Conservation (phyloP, 1,140 invertebrate genomes). For the Cotesia typhae region DNA sequence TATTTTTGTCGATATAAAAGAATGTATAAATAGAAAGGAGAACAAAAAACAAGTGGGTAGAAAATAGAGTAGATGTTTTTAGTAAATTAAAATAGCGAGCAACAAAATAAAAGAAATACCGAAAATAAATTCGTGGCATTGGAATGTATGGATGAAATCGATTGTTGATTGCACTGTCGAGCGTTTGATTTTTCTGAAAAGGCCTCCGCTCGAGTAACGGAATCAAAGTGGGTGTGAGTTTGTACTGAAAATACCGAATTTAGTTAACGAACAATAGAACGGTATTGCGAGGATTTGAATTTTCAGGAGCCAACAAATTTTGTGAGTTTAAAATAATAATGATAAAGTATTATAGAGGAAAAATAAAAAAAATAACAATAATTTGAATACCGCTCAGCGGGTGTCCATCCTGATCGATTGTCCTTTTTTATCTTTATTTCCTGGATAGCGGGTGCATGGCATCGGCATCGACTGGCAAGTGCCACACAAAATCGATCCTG, state of each 20-base stretch:
- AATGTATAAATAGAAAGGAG: too few relatives aligned
- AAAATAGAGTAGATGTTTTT: conserved; percentile 2
- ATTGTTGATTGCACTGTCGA: conserved; percentile 10
- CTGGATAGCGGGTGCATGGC: conserved; percentile 6
- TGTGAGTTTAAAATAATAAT: background rate
- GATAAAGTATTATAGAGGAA: background rate
- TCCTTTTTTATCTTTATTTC: conserved; percentile 18
- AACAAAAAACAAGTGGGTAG: background rate
- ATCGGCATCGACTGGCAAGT: conserved; percentile 34
- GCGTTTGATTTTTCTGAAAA: background rate
- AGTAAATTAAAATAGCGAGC: background rate
- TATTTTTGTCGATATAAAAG: too few relatives aligned
- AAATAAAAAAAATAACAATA: background rate
- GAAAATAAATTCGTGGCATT: conserved; percentile 17
- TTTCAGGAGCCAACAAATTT: conserved; percentile 14
- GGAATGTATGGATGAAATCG: conserved; percentile 4
- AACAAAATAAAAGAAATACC: conserved; percentile 1
- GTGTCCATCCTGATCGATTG: conserved; percentile 30
- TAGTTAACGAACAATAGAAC: conserved; percentile 21
- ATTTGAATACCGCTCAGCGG: conserved; percentile 15
- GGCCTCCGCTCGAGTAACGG: background rate
- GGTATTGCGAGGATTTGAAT: conserved; percentile 1
- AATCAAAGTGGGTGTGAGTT: background rate
- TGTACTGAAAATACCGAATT: conserved; percentile 12
- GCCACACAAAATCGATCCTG: conserved; percentile 28